Evolutionary conservation across 2,113 vertebrate species (phyloP).

Genomic region (Orycteropus afer): DNA sequence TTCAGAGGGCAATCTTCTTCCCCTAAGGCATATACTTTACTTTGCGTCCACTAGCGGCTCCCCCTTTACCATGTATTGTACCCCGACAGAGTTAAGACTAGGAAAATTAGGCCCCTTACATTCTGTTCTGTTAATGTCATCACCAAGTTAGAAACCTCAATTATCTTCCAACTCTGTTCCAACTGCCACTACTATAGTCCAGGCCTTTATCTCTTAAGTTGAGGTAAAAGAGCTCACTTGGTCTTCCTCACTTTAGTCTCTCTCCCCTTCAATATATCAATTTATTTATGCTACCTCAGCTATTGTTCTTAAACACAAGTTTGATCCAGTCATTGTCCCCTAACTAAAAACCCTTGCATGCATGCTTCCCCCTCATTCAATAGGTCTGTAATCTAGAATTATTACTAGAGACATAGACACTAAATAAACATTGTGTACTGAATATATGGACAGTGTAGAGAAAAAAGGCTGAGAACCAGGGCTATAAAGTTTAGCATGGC

Average conservation of each 20-base stretch:
- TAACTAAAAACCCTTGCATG: neutral
- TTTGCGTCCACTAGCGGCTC: neutral
- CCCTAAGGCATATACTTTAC: neutral
- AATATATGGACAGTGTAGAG: neutral
- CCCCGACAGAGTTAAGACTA: neutral
- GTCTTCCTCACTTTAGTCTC: neutral
- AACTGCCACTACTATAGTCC: neutral
- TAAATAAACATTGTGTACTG: neutral
- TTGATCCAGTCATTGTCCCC: neutral
- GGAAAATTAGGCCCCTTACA: neutral
- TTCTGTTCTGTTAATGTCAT: neutral
- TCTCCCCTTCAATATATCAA: neutral
- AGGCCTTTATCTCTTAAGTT: neutral
- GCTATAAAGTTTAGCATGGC: neutral
- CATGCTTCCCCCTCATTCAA: neutral
- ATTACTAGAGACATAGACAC: neutral
- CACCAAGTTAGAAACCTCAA: neutral
- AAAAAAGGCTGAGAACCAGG: neutral
- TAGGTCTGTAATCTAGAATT: neutral
- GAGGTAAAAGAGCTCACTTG: neutral
- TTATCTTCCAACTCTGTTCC: neutral
- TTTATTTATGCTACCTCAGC: neutral
- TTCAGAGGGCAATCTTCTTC: neutral
- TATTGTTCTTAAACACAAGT: slow-evolving; percentile 22
- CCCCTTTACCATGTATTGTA: too few relatives aligned